Conservation (phyloP, 2,888 invertebrate species). For the Ophioninae sp. region DNA sequence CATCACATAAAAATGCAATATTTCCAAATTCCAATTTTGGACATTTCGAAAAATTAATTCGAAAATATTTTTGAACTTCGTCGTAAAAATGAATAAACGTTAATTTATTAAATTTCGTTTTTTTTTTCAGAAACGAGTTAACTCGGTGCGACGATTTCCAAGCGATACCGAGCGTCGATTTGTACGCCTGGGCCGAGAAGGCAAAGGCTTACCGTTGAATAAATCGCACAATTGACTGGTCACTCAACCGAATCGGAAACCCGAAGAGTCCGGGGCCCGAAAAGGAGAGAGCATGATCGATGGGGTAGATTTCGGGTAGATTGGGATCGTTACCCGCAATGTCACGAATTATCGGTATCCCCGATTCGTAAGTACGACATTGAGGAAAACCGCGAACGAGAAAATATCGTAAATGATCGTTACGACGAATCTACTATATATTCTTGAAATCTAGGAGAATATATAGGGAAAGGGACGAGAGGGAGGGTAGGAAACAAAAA, state of each 20-base stretch:
- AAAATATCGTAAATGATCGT: neutral
- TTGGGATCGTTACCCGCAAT: neutral
- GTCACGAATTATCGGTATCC: neutral
- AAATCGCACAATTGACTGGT: constrained; percentile 75
- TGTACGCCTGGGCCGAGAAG: constrained; percentile 74
- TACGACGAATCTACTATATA: neutral
- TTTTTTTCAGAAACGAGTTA: constrained; percentile 82
- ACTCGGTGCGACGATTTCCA: constrained; percentile 81
- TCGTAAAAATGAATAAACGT: neutral
- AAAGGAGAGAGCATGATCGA: constrained; percentile 24
- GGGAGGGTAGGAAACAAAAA: constrained; percentile 22
- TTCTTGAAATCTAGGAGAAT: neutral
- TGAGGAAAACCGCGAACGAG: constrained; percentile 6
- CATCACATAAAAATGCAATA: no score
- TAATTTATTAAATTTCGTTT: neutral
- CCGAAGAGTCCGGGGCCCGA: constrained; percentile 45
- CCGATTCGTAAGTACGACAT: neutral
- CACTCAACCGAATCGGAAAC: constrained; percentile 69
- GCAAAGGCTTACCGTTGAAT: constrained; percentile 79
- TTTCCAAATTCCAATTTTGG: no score
- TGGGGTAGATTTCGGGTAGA: constrained; percentile 12
- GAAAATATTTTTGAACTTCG: neutral
- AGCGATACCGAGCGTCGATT: constrained; percentile 81
- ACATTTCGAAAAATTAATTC: no score
- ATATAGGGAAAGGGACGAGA: neutral